Conservation (phyloP, 2,888 invertebrate species). For the Coronaproctus castanopsis region DNA sequence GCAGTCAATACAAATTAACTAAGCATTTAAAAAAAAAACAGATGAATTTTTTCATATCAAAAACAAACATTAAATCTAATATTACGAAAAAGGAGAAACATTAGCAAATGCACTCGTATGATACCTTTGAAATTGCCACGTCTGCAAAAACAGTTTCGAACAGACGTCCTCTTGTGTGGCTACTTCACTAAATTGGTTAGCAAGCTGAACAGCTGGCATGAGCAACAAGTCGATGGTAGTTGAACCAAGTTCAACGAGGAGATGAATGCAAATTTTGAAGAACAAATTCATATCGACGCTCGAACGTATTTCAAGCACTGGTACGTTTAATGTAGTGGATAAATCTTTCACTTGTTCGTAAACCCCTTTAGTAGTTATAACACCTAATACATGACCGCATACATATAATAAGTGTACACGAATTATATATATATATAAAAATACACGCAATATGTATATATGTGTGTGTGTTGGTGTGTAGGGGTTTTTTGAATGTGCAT, state of each 20-base stretch:
- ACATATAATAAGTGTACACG: not conserved
- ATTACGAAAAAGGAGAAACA: too few species aligned
- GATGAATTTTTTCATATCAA: too few species aligned
- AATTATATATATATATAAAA: too few species aligned
- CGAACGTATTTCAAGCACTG: not conserved
- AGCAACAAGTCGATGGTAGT: not conserved
- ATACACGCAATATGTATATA: too few species aligned
- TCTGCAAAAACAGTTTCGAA: not conserved
- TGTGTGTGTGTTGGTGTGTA: too few species aligned
- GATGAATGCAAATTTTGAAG: not conserved
- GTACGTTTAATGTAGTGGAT: constrained; percentile 1
- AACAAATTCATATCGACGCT: constrained; percentile 1
- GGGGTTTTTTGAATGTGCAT: too few species aligned
- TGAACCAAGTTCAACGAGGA: not conserved
- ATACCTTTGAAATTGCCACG: not conserved
- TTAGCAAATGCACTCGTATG: too few species aligned
- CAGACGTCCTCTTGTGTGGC: not conserved
- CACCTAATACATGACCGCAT: not conserved
- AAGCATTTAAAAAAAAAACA: too few species aligned
- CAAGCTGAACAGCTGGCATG: not conserved
- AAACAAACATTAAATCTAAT: too few species aligned
- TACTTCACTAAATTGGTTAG: not conserved
- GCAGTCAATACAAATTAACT: too few species aligned
- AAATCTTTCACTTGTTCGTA: not conserved
- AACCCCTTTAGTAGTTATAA: constrained; percentile 11